Base-by-base conservation (phyloP, 2,888 invertebrate genomes). In the Lasioglossum vierecki region DNA sequence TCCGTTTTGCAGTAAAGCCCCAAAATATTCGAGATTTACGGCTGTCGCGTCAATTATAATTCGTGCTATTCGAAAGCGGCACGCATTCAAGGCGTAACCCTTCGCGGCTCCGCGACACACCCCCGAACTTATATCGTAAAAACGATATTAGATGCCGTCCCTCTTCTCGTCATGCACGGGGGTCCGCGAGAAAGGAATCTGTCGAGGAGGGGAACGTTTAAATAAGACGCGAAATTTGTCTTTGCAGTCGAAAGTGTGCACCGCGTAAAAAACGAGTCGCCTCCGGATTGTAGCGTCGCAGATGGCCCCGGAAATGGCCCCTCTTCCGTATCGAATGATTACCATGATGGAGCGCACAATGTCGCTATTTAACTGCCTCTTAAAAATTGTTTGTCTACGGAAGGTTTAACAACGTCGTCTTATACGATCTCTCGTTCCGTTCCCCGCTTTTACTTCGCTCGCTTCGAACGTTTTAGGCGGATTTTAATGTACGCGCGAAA, bases 41-140 rank as follows among this genome's bases (percentile, higher is more conserved):
- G 87, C 86, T 92, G 91, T 92, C 93, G 91, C 92, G 92, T 94
- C 94, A 95, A 95, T 95, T 95, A 95, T 95, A 95, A 95, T 92
- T 91, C 92, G 90, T 94, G 94, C 94, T 94, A 93, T 94, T 94
- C 92, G 87, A 78, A 89, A 84, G 88, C 83, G 84, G 88, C 87
- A 77, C 86, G 85, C 87, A 84, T 85, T 30, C 49, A 46, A 77
- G 88, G 80, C 82, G 82, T 88, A 89, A 87, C 85, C 88, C 88
- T 88, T 83, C 90, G 91, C 90, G 91, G 91, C 90, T 88, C 84
- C 88, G 87, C 86, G 92, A 87, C 89, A 92, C 92, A 92, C 93
- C 93, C 94, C 93, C 53, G 76, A 94, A 95, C 93, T 94, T 94
- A 92, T 91, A 92, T 94, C 94, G 94, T 95, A 94, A 94, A 95